Evolutionary conservation across 2,797 vertebrate genomes (phyloP).

Genomic region (Pygocentrus nattereri): DNA sequence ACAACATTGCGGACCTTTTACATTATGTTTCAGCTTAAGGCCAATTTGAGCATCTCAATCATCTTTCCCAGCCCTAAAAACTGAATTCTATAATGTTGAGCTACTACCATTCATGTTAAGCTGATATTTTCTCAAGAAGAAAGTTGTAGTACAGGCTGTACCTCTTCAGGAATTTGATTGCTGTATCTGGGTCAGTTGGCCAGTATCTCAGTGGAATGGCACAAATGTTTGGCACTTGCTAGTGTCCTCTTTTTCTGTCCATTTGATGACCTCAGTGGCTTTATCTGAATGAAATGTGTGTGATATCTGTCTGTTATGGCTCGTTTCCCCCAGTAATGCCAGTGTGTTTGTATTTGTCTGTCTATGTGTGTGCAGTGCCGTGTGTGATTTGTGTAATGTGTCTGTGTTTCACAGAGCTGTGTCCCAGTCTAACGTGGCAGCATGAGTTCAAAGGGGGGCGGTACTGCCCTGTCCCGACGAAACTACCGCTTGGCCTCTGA

Average conservation of each 20-base stretch:
- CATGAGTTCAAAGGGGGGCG: conserved; percentile 90
- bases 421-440: conserved; percentile 68
- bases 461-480: conserved; percentile 84
- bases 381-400: conserved; percentile 5
- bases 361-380: conserved; percentile 23
- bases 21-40: no score
- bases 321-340: neutral
- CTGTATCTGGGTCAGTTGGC: neutral
- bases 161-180: neutral
- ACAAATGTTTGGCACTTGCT: neutral
- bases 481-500: conserved; percentile 90
- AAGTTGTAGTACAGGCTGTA: neutral
- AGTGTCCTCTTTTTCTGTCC: neutral
- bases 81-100: neutral
- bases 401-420: conserved; percentile 44
- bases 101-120: neutral
- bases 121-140: neutral
- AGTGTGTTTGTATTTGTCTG: neutral
- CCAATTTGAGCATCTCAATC: neutral
- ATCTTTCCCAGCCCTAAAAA: no score
- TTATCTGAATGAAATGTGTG: neutral
- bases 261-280: neutral
- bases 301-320: neutral
- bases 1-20: no score
- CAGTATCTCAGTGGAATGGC: neutral